Evolutionary conservation across 1,140 invertebrate genomes (phyloP), one percentile per base, ranked within the genome.

Genomic region (Papilio dardanus): DNA sequence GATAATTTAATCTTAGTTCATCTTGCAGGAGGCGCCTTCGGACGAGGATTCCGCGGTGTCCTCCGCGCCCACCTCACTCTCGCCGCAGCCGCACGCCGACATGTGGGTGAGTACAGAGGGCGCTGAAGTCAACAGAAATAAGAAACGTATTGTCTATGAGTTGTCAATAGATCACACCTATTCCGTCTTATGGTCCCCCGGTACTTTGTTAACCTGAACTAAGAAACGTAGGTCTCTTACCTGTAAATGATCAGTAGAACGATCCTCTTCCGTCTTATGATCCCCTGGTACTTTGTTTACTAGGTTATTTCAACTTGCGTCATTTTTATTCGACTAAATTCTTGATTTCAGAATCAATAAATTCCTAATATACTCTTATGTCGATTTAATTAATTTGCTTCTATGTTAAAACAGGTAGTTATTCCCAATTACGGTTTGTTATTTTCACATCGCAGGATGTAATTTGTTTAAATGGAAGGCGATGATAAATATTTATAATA

Each of bases 11-110:
- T 19, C 42, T 46, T 6, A 46, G 19, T n/a, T 46, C 16, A 46
- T 75, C 16, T 89, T 85, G 1, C 79, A 93, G 93, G 92, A 93
- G 86, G 83, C 88, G 73, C 90, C 92, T 82, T 93, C 92, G 50
- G 93, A 94, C 86, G 91, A 88, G 74, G 93, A 94, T 75, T 94
- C 94, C 19, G 93, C 93, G 77, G 90, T 93, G 77, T 94, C 92
- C 71, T 94, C 93, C 67, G 93, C 90, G 75, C 93, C 93, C 46
- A 89, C 91, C 79, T 94, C 93, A 46, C 86, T 94, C 65, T 94
- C 94, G 37, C 94, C 93, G 74, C 93, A 94, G 80, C 93, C 94
- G 80, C 92, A 87, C 86, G 89, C 86, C 91, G 93, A 94, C 77
- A 90, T 93, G 90, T 94, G 92, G 92, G 92, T 93, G 19, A 86